phyloP scores from a whole-genome alignment of 2,888 invertebrate genomes.

The Callinectes sapidus region DNA sequence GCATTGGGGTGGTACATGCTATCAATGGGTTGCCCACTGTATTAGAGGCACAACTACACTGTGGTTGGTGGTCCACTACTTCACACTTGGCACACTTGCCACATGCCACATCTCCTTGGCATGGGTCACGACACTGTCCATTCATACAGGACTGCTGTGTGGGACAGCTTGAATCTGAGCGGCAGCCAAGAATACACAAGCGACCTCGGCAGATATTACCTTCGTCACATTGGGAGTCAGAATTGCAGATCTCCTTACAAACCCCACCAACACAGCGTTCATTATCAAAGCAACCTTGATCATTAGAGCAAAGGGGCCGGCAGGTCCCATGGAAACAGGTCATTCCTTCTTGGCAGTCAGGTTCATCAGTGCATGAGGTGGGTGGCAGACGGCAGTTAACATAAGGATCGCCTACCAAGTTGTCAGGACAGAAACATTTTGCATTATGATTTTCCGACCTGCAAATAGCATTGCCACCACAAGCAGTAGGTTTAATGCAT shows the following conservation, averaged over 20 bases:
- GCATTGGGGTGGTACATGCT: conserved; percentile 84
- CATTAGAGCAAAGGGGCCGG: conserved; percentile 86
- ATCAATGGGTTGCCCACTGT: conserved; percentile 89
- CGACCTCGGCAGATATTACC: conserved; percentile 92
- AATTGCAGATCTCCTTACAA: conserved; percentile 90
- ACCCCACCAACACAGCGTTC: conserved; percentile 90
- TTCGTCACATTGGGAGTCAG: conserved; percentile 83
- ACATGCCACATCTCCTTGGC: conserved; percentile 84
- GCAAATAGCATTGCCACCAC: conserved; percentile 89
- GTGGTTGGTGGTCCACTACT: conserved; percentile 86
- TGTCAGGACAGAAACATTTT: conserved; percentile 83
- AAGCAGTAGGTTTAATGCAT: conserved; percentile 86
- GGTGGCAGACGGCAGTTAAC: conserved; percentile 75
- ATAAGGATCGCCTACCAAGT: conserved; percentile 74
- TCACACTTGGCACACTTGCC: conserved; percentile 89
- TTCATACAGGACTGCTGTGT: conserved; percentile 86
- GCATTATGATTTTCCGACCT: conserved; percentile 90
- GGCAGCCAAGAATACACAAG: conserved; percentile 90
- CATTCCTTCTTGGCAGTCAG: conserved; percentile 84
- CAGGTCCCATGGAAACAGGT: conserved; percentile 88
- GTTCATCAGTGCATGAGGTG: conserved; percentile 80
- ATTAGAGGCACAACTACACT: conserved; percentile 89
- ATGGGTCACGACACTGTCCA: conserved; percentile 90
- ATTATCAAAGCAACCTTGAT: conserved; percentile 87
- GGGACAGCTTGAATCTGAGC: conserved; percentile 87